Evolutionary conservation across 2,888 invertebrate genomes (phyloP).

Genomic region (Acleris emargana): DNA sequence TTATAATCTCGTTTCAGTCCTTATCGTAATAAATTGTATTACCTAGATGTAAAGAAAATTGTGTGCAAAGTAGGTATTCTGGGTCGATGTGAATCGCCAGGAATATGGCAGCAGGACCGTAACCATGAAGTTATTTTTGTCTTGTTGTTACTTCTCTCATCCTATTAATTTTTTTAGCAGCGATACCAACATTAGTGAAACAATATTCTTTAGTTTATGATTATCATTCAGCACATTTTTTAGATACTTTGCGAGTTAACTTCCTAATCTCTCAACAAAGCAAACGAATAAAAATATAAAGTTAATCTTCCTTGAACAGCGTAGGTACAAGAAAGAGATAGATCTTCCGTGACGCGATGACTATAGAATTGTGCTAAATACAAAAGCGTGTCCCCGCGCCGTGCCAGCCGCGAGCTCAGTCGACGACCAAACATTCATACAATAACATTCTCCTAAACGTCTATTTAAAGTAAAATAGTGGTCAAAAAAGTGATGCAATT

Average conservation of each 20-base stretch:
- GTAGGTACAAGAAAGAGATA: conserved; percentile 37
- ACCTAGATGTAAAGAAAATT: too few relatives aligned
- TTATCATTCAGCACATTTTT: too few relatives aligned
- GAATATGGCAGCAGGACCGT: background rate
- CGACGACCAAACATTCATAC: conserved; percentile 61
- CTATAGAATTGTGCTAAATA: conserved; percentile 54
- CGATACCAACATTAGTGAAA: too few relatives aligned
- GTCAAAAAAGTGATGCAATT: conserved; percentile 37
- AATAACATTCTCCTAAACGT: conserved; percentile 59
- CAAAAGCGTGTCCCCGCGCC: conserved; percentile 62
- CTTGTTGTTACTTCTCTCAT: background rate
- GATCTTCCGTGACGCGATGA: conserved; percentile 54
- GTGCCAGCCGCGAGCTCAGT: conserved; percentile 69
- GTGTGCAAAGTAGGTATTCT: too few relatives aligned
- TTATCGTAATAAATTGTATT: too few relatives aligned
- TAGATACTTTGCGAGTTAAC: background rate
- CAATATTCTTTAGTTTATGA: too few relatives aligned
- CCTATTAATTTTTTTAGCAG: background rate
- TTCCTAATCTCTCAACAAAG: background rate
- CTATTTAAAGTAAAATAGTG: conserved; percentile 40
- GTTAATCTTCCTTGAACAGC: conserved; percentile 19
- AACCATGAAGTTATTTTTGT: conserved; percentile 7
- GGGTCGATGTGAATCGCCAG: too few relatives aligned
- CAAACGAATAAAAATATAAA: background rate
- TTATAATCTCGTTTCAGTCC: too few relatives aligned